Conservation (phyloP, 2,888 invertebrate species). For the Cecidostiba fungosa region DNA sequence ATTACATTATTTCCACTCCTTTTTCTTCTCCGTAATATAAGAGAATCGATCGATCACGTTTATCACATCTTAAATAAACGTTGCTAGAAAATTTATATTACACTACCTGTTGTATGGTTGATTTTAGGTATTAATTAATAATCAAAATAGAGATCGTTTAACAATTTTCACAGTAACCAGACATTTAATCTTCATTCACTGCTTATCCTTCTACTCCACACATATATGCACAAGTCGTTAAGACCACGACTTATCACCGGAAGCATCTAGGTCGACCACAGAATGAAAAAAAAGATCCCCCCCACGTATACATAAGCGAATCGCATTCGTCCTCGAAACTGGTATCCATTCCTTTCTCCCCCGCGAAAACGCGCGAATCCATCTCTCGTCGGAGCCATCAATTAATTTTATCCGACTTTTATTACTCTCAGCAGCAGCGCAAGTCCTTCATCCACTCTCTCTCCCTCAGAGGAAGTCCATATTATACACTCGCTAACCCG, state of each 20-base stretch:
- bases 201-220: too few relatives aligned
- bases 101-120: too few relatives aligned
- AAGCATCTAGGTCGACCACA: not conserved
- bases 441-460: slow-evolving; percentile 7
- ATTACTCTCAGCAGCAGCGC: not conserved
- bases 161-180: too few relatives aligned
- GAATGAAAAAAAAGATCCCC: not conserved
- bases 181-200: too few relatives aligned
- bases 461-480: not conserved
- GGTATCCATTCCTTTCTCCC: not conserved
- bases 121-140: too few relatives aligned
- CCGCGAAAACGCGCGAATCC: not conserved
- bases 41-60: too few relatives aligned
- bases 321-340: not conserved
- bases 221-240: not conserved
- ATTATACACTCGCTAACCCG: not conserved
- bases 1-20: too few relatives aligned
- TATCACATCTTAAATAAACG: not conserved
- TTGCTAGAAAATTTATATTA: too few relatives aligned
- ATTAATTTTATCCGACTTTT: slow-evolving; percentile 27
- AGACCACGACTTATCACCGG: not conserved
- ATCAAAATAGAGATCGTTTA: too few relatives aligned
- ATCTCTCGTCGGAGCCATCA: not conserved
- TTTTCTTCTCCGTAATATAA: too few relatives aligned
- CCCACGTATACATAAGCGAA: not conserved